These are phyloP conservation scores for Egretta garzetta DNA, from an alignment of 2,113 vertebrate genomes.

Conservation along the genomic window DNA sequence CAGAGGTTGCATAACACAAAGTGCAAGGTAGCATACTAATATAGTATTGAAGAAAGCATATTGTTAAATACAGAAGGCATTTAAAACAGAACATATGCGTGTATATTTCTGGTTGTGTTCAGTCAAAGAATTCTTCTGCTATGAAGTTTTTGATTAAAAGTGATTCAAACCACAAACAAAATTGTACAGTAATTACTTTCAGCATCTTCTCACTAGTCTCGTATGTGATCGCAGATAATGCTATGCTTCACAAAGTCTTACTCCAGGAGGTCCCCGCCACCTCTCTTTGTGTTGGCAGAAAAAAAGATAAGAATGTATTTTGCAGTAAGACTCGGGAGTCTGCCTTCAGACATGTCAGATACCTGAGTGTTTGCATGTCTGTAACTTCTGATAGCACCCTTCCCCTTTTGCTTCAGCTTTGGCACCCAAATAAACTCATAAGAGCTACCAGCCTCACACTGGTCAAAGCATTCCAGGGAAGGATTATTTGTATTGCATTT, in stretches of 20 bases:
- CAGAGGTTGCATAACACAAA: background rate
- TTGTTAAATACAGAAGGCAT: background rate
- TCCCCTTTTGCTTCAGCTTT: background rate
- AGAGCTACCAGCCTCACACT: background rate
- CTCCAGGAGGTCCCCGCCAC: background rate
- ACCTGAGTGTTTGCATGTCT: background rate
- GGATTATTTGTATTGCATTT: background rate
- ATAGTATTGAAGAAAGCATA: background rate
- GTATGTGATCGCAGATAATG: background rate
- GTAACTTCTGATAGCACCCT: background rate
- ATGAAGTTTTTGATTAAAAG: background rate
- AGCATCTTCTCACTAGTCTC: background rate
- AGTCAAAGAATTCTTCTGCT: background rate
- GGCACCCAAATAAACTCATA: background rate
- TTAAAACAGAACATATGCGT: background rate
- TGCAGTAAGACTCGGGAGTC: background rate
- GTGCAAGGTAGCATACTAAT: background rate
- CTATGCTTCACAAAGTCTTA: background rate
- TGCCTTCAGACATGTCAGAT: background rate
- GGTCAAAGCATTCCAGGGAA: background rate
- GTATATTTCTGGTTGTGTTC: background rate
- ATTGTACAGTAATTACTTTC: background rate
- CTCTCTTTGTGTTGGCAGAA: background rate
- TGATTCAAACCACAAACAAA: background rate
- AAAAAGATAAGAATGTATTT: background rate